Base-by-base conservation (phyloP, 53 echinoderm and acorn worm genomes). In the Apostichopus leukothele region DNA sequence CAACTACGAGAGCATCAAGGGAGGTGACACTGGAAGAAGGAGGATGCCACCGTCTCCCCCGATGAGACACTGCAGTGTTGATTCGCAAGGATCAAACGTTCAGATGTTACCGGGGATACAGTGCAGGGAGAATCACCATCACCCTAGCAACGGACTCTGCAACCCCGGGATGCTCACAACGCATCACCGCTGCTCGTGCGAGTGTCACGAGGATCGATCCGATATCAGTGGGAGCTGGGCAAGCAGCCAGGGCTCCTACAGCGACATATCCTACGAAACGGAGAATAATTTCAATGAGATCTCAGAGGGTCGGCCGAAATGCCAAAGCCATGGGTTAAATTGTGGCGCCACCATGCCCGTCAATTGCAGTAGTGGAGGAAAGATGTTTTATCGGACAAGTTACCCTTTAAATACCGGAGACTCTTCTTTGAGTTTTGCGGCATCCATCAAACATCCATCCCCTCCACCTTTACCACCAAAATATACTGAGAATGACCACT, bases 1-100 rank as follows among this genome's bases (percentile, higher is more conserved):
- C 55, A 54, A 81, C 21, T 81, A 81, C 5, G 81, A 81, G 51
- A 54, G 55, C 19, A 81, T 81, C 60, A 54, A 20, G 16, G 81
- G 54, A 5, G 39, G 39, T 3, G 39, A 39, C 39, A 39, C 39
- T 3, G 39, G 39, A 3, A 39, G 3, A 39, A 39, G 39, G 39
- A 39, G 39, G 39, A 55, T 5, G 7, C n/a, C 39, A 7, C 7
- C 10, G 0, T 25, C 21, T 5, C 16, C 16, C 18, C 13, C 71
- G 6, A 13, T 6, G 6, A 71, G 71, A 71, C 71, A 71, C 6
- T 19, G 5, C 18, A 71, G 71, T 71, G 6, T 18, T 16, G 71
- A 71, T 13, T 71, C 71, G 3, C 16, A 71, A 4, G n/a, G n/a
- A 3, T 71, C 71, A 71, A 19, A 19, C 14, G 71, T n/a, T 6